A percentile compares a stretch with the other conserved stretches of the same genome.
Conservation (phyloP, 2,113 vertebrate species). For the Pluvianellus socialis region DNA sequence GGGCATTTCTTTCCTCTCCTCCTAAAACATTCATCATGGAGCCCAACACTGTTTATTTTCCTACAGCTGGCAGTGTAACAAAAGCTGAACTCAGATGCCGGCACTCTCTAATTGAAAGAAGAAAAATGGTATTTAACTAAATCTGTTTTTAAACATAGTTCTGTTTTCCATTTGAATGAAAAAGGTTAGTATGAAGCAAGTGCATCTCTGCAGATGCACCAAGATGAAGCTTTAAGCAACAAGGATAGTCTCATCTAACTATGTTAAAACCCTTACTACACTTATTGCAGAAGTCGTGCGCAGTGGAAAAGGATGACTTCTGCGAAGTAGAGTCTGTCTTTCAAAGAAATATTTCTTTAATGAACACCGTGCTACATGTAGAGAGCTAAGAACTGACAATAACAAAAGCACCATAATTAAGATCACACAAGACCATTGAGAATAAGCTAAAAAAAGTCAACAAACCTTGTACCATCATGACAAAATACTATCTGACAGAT, state of each 20-base stretch:
- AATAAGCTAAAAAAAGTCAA: background rate
- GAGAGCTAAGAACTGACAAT: background rate
- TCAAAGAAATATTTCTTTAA: background rate
- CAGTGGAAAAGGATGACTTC: background rate
- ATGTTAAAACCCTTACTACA: background rate
- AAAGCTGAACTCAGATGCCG: background rate
- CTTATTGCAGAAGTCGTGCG: background rate
- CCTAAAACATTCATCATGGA: background rate
- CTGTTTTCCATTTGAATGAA: background rate
- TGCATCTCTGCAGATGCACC: background rate
- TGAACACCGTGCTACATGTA: rapidly evolving
- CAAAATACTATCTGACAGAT: background rate
- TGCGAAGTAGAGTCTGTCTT: background rate
- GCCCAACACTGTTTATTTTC: background rate
- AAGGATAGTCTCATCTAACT: background rate
- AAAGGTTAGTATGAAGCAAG: background rate
- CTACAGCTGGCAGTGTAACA: background rate
- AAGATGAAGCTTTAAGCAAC: background rate
- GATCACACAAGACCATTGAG: background rate
- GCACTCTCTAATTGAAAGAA: background rate
- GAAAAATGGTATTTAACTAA: background rate
- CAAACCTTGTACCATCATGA: background rate
- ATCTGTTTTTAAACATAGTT: background rate
- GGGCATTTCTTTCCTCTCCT: background rate
- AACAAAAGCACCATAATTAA: background rate